A percentile compares a stretch with the other conserved stretches of the same genome.
Conservation (phyloP, 1,140 invertebrate species). For the Diorhabda sublineata region DNA sequence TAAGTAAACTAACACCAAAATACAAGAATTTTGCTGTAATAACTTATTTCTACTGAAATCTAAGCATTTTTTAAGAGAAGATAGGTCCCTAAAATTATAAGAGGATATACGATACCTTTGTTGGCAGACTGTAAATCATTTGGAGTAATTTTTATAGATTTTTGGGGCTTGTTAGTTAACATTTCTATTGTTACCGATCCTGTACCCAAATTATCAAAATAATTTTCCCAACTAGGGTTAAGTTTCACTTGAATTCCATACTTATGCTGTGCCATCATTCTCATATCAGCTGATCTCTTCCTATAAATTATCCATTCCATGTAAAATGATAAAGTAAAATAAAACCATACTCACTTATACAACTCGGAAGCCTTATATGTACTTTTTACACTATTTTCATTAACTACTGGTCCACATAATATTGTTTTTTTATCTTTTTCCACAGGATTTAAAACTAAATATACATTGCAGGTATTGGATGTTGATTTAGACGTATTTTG, state of each 20-base stretch:
- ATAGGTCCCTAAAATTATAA: no score
- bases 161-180: conserved; percentile 55
- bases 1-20: no score
- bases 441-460: conserved; percentile 22
- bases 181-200: conserved; percentile 62
- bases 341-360: conserved; percentile 25
- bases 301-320: conserved; percentile 36
- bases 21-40: no score
- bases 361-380: conserved; percentile 27
- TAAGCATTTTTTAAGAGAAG: no score
- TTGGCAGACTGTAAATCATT: conserved; percentile 39
- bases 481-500: conserved; percentile 13
- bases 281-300: conserved; percentile 54
- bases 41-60: no score
- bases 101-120: conserved; percentile 36
- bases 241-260: conserved; percentile 51
- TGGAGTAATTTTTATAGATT: conserved; percentile 36
- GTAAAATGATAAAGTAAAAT: background rate
- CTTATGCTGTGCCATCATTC: conserved; percentile 58
- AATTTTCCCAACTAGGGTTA: conserved; percentile 26
- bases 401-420: conserved; percentile 38
- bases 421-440: conserved; percentile 18
- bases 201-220: conserved; percentile 52
- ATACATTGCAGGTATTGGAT: conserved; percentile 9
- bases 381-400: conserved; percentile 35